A percentile compares a stretch with the other conserved stretches of the same genome.
phyloP scores from a whole-genome alignment of 2,888 invertebrate genomes.

The Macrosiphum euphorbiae region DNA sequence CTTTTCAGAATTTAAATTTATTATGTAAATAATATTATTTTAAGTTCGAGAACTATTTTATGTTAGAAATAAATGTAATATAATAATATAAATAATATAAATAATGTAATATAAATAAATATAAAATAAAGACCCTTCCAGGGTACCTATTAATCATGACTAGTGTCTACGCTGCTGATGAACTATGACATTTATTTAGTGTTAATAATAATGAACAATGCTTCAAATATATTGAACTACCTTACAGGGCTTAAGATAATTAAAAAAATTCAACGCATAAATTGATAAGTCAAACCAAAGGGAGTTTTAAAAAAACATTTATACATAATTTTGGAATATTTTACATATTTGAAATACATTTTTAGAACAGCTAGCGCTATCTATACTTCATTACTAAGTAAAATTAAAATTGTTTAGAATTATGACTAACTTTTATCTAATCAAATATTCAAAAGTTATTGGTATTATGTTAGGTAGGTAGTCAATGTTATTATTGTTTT shows the following conservation, averaged over 20 bases:
- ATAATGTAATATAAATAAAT: too few species aligned
- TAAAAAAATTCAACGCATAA: neutral
- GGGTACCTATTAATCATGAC: neutral
- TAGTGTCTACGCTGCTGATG: neutral
- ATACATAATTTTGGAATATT: neutral
- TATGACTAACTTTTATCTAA: neutral
- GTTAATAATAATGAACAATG: neutral
- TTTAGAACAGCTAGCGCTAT: slow-evolving; percentile 18
- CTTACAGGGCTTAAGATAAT: neutral
- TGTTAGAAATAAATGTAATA: neutral
- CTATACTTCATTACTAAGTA: neutral
- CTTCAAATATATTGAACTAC: neutral
- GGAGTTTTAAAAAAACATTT: neutral
- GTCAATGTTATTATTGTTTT: neutral
- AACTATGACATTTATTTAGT: neutral
- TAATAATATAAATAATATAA: too few species aligned
- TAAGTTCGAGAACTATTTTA: neutral
- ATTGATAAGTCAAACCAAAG: neutral
- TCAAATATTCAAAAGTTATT: neutral
- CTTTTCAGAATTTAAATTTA: too few species aligned
- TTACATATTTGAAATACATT: neutral
- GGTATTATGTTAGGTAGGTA: neutral
- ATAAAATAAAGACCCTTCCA: neutral
- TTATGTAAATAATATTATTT: neutral
- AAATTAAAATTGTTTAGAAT: neutral